Evolutionary conservation across 2,797 vertebrate genomes (phyloP).

Genomic region (Poecilia gillii): DNA sequence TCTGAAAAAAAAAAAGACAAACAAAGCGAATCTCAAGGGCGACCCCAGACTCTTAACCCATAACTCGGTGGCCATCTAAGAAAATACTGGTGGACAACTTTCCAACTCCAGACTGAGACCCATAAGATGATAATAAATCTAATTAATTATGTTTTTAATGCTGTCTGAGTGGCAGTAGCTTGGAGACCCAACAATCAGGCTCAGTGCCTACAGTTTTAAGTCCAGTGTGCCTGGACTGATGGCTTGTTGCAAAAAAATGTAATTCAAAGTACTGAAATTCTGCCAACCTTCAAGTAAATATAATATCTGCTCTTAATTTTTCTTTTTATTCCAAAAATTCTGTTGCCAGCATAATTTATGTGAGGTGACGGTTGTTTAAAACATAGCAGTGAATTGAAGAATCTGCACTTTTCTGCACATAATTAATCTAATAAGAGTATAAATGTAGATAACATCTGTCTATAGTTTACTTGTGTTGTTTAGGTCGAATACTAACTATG

Average conservation of each 20-base stretch:
- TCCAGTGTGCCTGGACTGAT: background rate
- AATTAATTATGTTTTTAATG: background rate
- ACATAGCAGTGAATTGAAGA: background rate
- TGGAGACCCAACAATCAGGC: background rate
- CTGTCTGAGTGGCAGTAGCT: background rate
- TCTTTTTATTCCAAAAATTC: no score
- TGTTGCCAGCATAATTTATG: no score
- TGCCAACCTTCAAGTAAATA: background rate
- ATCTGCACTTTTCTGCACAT: background rate
- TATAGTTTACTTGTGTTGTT: background rate
- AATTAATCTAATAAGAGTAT: background rate
- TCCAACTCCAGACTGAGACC: background rate
- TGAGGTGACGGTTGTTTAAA: background rate
- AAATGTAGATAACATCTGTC: background rate
- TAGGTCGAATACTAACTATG: background rate
- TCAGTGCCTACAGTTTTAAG: background rate
- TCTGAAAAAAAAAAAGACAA: background rate
- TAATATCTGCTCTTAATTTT: background rate
- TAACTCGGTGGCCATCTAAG: background rate
- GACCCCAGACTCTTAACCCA: background rate
- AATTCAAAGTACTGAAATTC: background rate
- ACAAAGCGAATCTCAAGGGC: background rate
- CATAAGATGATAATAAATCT: background rate
- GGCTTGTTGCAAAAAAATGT: background rate
- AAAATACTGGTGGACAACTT: background rate